Evolutionary conservation across 2,888 invertebrate genomes (phyloP).

Genomic region (Patella ulyssiponensis): DNA sequence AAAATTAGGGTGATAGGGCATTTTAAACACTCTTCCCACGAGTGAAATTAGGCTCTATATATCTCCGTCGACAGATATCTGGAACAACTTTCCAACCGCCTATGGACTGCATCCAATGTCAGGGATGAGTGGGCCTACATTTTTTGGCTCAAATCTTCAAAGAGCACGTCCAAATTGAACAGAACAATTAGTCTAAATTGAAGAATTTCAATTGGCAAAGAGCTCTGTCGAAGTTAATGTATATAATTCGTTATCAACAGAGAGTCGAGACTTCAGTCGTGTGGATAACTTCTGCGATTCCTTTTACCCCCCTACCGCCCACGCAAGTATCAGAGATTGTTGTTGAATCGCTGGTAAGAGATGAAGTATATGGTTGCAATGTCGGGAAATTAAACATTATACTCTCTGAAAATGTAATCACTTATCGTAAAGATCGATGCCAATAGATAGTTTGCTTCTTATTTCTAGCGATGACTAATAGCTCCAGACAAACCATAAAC

Average conservation of each 20-base stretch:
- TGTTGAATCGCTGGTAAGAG: not conserved
- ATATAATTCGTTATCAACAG: too few relatives aligned
- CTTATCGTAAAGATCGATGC: not conserved
- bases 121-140: too few relatives aligned
- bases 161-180: too few relatives aligned
- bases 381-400: constrained; percentile 1
- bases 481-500: not conserved
- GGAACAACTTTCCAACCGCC: too few relatives aligned
- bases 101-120: too few relatives aligned
- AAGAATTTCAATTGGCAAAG: too few relatives aligned
- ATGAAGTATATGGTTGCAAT: not conserved
- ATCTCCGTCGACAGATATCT: too few relatives aligned
- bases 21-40: not conserved
- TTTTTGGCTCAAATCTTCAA: too few relatives aligned
- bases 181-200: too few relatives aligned
- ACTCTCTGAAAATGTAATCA: constrained; percentile 6
- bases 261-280: too few relatives aligned
- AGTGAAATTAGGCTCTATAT: not conserved
- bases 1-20: not conserved
- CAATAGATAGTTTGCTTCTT: constrained; percentile 2
- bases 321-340: not conserved
- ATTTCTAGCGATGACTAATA: not conserved
- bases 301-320: not conserved
- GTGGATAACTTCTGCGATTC: too few relatives aligned
- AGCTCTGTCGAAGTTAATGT: too few relatives aligned